These are phyloP conservation scores for Zosterops lateralis DNA, from an alignment of 2,113 vertebrate species.

Conservation along the genomic window DNA sequence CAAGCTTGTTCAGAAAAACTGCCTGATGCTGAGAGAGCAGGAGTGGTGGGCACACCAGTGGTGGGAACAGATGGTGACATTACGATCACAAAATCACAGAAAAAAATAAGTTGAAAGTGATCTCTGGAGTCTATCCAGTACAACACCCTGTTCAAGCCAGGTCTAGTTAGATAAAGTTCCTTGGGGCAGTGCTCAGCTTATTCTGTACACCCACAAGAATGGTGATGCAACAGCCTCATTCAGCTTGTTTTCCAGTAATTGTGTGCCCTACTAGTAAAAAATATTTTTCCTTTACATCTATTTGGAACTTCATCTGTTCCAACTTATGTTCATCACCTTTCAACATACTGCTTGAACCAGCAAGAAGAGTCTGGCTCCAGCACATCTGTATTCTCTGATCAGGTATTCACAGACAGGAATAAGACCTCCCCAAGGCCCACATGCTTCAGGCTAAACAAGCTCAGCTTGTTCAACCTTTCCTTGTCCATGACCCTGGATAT, in stretches of 20 bases:
- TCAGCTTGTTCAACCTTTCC: not conserved
- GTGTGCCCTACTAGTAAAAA: not conserved
- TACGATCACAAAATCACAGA: not conserved
- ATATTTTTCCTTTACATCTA: not conserved
- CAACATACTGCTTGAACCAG: not conserved
- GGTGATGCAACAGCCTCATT: not conserved
- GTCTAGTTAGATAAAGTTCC: not conserved
- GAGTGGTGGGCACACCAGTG: accelerated
- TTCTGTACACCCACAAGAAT: not conserved
- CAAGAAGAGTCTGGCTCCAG: not conserved
- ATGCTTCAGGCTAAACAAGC: not conserved
- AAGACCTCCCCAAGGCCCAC: not conserved
- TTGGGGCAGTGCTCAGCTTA: not conserved
- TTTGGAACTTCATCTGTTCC: not conserved
- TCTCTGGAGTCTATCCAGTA: not conserved
- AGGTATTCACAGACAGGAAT: not conserved
- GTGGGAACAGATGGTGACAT: not conserved
- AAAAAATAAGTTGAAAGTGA: not conserved
- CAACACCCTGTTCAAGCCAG: not conserved
- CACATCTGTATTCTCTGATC: not conserved
- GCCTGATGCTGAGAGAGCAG: not conserved
- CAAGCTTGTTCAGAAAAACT: not conserved
- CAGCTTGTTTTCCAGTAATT: not conserved
- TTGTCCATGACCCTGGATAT: not conserved
- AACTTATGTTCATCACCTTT: not conserved